Base-by-base conservation (phyloP, 2,113 vertebrate species). In the Alligator sinensis region DNA sequence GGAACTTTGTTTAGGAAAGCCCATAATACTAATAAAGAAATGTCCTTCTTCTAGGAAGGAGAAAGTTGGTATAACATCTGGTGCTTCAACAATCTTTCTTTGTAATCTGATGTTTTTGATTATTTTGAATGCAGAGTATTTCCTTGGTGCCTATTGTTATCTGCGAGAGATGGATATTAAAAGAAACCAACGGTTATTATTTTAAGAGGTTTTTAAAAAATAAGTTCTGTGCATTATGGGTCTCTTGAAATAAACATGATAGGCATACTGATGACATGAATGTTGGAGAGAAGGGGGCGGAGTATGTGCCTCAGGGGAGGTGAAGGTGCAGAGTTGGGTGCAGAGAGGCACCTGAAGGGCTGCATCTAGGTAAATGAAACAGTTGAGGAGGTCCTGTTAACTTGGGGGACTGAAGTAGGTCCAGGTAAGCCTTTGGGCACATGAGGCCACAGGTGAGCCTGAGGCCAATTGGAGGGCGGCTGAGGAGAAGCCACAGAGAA, bases 181-280 rank as follows among this genome's bases (percentile, higher is more conserved):
- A 38, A 38, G 4, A 22, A 11, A 38, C 30, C 19, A 38, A 38
- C 38, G 38, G 11, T 24, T 72, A 34, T 24, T 30, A 9, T 30
- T 21, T 72, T 34, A 24, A 13, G 68, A 68, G 64, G 38, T 13
- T 21, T 12, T 38, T 38, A 38, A 38, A 38, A 38, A 24, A 24
- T 38, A 72, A 24, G 13, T 24, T 18, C 11, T 24, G 34, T 12
- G 34, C 34, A 24, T 72, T 38, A 12, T 24, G 11, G 21, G 13
- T 34, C 34, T 38, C 30, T 11, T 13, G 5, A 38, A 21, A 21
- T 72, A 34, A 34, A 24, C 14, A 3, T 2, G 59, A 13, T 80
- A 9, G 57, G 34, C 62, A 57, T 5, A 3, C 2, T 16, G 77
- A 15, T 0, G 11, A 0, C 2, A 4, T 2, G 61, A 10, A 2